Evolutionary conservation across 2,888 invertebrate genomes (phyloP).

Genomic region (Cactoblastis cactorum): DNA sequence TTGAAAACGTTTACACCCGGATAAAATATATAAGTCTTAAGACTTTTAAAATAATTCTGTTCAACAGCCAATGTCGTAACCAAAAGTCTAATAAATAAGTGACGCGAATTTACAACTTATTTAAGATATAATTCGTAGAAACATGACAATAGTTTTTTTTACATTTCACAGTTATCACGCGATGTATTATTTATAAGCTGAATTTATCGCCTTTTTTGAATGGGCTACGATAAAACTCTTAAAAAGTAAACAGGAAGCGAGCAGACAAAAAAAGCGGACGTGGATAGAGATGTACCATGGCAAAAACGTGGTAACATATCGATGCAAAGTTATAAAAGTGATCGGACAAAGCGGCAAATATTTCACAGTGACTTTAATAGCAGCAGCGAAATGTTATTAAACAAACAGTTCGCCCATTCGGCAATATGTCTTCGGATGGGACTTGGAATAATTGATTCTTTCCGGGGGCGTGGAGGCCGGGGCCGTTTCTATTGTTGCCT

Average conservation of each 20-base stretch:
- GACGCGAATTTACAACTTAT: constrained; percentile 16
- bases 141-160: constrained; percentile 25
- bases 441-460: constrained; percentile 75
- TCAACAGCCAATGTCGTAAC: constrained; percentile 9
- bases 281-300: constrained; percentile 56
- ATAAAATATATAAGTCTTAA: neutral
- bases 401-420: constrained; percentile 78
- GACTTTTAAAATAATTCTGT: neutral
- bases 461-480: constrained; percentile 68
- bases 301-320: constrained; percentile 51
- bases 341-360: constrained; percentile 62
- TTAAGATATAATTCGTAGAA: constrained; percentile 26
- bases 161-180: constrained; percentile 27
- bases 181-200: constrained; percentile 47
- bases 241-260: constrained; percentile 64
- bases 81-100: constrained; percentile 14
- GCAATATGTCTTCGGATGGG: constrained; percentile 61
- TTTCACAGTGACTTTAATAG: constrained; percentile 68
- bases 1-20: neutral
- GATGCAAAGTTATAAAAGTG: constrained; percentile 59
- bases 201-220: constrained; percentile 54
- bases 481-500: constrained; percentile 55
- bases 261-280: constrained; percentile 58
- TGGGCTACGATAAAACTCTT: constrained; percentile 52
- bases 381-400: constrained; percentile 73